Conservation (phyloP, 2,113 vertebrate genomes). For the Siphamia tubifer region DNA sequence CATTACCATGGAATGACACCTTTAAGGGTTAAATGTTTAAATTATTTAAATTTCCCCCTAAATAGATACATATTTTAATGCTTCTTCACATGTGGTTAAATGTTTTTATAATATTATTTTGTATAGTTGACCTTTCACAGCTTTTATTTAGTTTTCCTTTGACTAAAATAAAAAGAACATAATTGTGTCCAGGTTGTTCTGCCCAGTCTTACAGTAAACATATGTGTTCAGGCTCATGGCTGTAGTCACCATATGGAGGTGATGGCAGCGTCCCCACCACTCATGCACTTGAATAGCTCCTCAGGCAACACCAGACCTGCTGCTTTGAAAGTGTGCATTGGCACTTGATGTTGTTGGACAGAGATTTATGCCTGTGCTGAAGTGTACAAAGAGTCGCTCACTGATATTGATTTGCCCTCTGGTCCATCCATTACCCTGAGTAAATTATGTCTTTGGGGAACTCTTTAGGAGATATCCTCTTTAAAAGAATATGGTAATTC, state of each 20-base stretch:
- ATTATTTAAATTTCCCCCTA: too few species aligned
- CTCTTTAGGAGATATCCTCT: constrained; percentile 17
- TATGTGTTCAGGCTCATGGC: constrained; percentile 22
- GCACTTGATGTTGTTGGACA: constrained; percentile 29
- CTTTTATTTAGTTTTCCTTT: not conserved
- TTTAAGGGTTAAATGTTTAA: too few species aligned
- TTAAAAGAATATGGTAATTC: constrained; percentile 24
- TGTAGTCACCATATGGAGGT: constrained; percentile 47
- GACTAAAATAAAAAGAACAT: not conserved
- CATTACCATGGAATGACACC: too few species aligned
- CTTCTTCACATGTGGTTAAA: not conserved
- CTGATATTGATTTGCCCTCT: constrained; percentile 55
- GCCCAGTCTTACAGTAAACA: constrained; percentile 14
- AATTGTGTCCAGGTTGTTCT: not conserved
- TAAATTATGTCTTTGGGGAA: constrained; percentile 50
- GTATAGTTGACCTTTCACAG: not conserved
- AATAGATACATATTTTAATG: too few species aligned
- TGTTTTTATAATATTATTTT: not conserved
- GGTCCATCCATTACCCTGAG: constrained; percentile 31
- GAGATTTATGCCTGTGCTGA: constrained; percentile 48
- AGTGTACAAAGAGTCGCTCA: constrained; percentile 39
- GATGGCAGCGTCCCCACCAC: constrained; percentile 41
- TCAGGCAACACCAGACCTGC: constrained; percentile 7
- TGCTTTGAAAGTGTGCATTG: not conserved
- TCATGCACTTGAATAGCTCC: constrained; percentile 33